Evolutionary conservation across 2,113 vertebrate genomes (phyloP), one percentile per base, ranked within the genome.

Genomic region (Machaerirhynchus nigripectus): DNA sequence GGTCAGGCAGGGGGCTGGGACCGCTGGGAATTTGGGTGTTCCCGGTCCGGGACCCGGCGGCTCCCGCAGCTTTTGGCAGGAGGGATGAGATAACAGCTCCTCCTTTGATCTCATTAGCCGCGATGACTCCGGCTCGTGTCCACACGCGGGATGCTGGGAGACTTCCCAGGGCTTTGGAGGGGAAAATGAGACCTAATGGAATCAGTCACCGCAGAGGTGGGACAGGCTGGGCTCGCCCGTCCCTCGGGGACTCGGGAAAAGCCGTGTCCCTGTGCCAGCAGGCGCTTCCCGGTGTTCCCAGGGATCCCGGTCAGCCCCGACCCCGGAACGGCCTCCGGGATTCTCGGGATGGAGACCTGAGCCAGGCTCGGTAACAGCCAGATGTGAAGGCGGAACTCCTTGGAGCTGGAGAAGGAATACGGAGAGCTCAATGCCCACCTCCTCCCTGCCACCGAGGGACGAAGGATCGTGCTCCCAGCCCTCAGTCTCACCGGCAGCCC

Each of bases 281-380:
- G 16, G 44, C 24, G 6, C 59, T 50, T 50, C 53, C 57, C 61
- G 7, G 26, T 0, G 4, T 16, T 10, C 49, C 52, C 15, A 9
- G 1, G 3, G 44, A 7, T 12, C 6, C 1, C 79, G n/a, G 24
- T 4, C 53, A 68, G 83, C 44, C 2, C 17, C 2, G 1, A 6
- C 4, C 2, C 61, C 9, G 56, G 23, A 15, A 40, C 76, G n/a
- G 60, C 42, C 79, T 14, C 68, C 26, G 53, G 46, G 55, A 53
- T 27, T 19, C 42, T 70, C 9, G 1, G 69, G 39, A 31, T 3
- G 18, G 56, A 53, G 55, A 76, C 7, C 24, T 15, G 68, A 80
- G 55, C 64, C 0, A 2, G 84, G 49, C 40, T 52, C 84, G 7
- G 24, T 11, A 17, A 13, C 63, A 91, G 92, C 94, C 90, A 87